These are phyloP conservation scores for Ceyx erithaca DNA, from an alignment of 2,797 vertebrate species.

Conservation along the genomic window DNA sequence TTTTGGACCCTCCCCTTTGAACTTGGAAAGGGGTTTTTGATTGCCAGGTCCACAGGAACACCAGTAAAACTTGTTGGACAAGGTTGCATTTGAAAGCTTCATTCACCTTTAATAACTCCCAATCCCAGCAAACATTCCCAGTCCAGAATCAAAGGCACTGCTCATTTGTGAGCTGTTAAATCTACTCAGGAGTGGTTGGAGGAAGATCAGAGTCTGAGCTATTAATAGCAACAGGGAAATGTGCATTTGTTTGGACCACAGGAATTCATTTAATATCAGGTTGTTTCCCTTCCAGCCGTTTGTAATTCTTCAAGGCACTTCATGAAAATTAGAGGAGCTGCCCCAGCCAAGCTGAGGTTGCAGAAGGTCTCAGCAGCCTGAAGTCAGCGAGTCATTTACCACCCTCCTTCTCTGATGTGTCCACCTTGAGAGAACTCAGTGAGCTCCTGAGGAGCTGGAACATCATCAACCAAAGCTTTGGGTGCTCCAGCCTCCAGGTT, in stretches of 20 bases:
- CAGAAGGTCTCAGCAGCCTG: background rate
- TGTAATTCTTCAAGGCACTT: background rate
- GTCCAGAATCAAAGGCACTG: background rate
- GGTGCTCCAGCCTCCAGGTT: accelerated
- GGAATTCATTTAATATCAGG: background rate
- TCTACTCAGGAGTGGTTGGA: background rate
- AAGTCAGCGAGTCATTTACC: background rate
- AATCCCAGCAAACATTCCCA: background rate
- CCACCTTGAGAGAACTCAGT: background rate
- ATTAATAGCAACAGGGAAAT: slow-evolving; percentile 26
- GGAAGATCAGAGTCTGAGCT: background rate
- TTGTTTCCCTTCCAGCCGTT: background rate
- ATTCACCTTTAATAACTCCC: background rate
- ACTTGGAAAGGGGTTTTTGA: background rate
- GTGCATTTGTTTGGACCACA: background rate
- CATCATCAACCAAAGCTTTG: background rate
- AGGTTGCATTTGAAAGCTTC: background rate
- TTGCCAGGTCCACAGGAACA: background rate
- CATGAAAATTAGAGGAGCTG: background rate
- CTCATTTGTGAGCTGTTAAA: background rate
- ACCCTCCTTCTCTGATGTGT: accelerated
- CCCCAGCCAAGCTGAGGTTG: background rate
- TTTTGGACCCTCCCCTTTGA: background rate
- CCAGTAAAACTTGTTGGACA: background rate
- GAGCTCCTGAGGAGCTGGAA: background rate